Evolutionary conservation across 2,113 vertebrate species (phyloP).

Genomic region (Ellobius talpinus): DNA sequence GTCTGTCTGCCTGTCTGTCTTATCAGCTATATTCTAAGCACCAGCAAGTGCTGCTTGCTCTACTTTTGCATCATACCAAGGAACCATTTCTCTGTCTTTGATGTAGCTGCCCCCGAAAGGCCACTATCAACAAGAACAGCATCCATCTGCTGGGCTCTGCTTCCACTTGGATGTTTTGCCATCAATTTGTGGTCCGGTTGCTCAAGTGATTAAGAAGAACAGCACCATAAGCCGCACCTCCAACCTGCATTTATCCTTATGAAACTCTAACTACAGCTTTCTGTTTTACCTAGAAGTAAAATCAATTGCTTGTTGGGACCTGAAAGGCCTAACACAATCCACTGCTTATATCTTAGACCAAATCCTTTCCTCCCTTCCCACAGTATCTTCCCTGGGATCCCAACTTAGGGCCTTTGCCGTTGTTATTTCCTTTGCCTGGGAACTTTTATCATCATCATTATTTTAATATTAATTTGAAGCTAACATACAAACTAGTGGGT

Average conservation of each 20-base stretch:
- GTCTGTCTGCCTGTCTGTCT: background rate
- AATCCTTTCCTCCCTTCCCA: background rate
- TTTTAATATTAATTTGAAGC: background rate
- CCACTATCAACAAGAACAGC: background rate
- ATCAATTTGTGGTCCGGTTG: background rate
- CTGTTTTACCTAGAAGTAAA: background rate
- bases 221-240: background rate
- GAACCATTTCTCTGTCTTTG: background rate
- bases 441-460: background rate
- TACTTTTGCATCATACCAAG: background rate
- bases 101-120: background rate
- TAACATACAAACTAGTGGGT: background rate
- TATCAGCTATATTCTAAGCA: background rate
- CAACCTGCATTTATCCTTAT: background rate
- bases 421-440: background rate
- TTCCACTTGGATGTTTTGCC: background rate
- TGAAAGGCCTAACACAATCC: background rate
- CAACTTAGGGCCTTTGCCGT: background rate
- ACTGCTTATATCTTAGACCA: background rate
- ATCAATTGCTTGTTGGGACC: background rate
- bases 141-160: background rate
- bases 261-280: background rate
- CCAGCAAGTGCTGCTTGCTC: background rate
- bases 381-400: background rate
- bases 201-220: background rate